Percentiles rank a stretch among this genome's conserved stretches.
phyloP scores from a whole-genome alignment of 2,888 invertebrate species.

The Iselma pallidipennis region DNA sequence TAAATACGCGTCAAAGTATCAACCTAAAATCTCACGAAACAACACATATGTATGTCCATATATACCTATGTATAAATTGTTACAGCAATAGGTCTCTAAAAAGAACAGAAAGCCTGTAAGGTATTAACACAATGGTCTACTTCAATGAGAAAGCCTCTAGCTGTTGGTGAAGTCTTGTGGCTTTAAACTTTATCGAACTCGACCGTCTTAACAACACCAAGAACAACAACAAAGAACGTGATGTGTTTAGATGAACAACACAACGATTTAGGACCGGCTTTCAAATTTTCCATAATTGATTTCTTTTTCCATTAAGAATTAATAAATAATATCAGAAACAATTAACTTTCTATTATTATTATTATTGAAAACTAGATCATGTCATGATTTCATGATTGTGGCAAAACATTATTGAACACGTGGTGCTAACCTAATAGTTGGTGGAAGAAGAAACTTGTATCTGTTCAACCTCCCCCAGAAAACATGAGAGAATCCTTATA shows the following conservation, averaged over 20 bases:
- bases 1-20: background rate
- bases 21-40: background rate
- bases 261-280: background rate
- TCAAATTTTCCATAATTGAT: background rate
- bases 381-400: too few species aligned
- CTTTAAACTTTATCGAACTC: background rate
- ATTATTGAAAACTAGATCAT: background rate
- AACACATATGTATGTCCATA: background rate
- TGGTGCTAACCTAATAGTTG: too few species aligned
- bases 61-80: slow-evolving; percentile 2
- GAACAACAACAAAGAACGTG: background rate
- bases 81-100: background rate
- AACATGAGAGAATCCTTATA: background rate
- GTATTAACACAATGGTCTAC: slow-evolving; percentile 1
- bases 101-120: background rate
- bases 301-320: background rate
- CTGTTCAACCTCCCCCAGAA: background rate
- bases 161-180: background rate
- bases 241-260: background rate
- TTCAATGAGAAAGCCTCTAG: background rate
- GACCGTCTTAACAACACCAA: background rate
- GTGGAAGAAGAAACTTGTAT: background rate
- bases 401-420: too few species aligned
- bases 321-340: background rate
- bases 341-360: background rate